A percentile compares a stretch with the other conserved stretches of the same genome.
Evolutionary conservation across 2,797 vertebrate genomes (phyloP).

Genomic region (Onychomys leucogaster): DNA sequence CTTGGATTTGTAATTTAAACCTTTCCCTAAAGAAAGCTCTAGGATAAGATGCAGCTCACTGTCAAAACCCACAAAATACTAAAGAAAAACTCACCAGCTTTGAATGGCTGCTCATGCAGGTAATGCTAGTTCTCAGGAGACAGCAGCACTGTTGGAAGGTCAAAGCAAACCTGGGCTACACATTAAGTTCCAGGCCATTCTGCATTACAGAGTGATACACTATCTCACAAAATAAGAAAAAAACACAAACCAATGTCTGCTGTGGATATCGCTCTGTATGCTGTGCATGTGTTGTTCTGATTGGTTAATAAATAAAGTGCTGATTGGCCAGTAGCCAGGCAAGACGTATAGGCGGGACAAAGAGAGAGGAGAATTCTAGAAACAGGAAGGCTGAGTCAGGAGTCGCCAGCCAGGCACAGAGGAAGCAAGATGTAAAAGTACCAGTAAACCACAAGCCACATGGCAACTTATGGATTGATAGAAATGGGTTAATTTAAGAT

Average conservation of each 20-base stretch:
- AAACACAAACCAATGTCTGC: not conserved
- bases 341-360: too few relatives aligned
- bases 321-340: too few relatives aligned
- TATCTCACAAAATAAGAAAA: not conserved
- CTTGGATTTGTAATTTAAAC: slow-evolving; percentile 44
- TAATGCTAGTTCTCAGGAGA: not conserved
- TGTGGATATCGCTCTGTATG: not conserved
- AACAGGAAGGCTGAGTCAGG: too few relatives aligned
- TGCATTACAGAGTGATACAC: not conserved
- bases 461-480: too few relatives aligned
- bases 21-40: not conserved
- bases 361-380: too few relatives aligned
- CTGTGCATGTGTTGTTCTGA: too few relatives aligned
- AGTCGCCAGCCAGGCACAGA: too few relatives aligned
- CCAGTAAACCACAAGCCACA: too few relatives aligned
- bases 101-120: too few relatives aligned
- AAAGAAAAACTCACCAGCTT: not conserved
- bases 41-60: not conserved
- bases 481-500: too few relatives aligned
- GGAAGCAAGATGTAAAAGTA: too few relatives aligned
- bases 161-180: not conserved
- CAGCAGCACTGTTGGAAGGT: not conserved
- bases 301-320: too few relatives aligned
- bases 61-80: not conserved
- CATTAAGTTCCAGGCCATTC: not conserved